These are phyloP conservation scores for Perodicticus potto DNA, from an alignment of 2,797 vertebrate genomes.

Conservation along the genomic window DNA sequence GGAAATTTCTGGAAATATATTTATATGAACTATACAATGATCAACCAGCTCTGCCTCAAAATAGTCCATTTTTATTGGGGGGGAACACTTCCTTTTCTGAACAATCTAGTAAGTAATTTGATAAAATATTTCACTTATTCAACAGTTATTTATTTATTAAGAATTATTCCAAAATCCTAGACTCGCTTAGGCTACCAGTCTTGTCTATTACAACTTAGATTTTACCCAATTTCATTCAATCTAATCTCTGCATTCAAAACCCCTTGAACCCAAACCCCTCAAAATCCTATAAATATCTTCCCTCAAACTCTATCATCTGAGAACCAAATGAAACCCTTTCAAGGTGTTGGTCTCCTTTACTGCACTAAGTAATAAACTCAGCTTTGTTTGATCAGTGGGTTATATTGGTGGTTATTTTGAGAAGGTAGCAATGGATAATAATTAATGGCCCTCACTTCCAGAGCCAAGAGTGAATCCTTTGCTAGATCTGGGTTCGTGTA, in stretches of 20 bases:
- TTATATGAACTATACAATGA: not conserved
- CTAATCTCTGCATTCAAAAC: slow-evolving; percentile 23
- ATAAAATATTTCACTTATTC: not conserved
- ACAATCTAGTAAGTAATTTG: not conserved
- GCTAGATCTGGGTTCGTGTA: not conserved
- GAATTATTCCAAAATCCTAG: not conserved
- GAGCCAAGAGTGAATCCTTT: not conserved
- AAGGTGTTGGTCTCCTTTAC: not conserved
- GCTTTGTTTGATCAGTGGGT: not conserved
- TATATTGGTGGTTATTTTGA: not conserved
- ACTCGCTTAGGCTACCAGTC: not conserved
- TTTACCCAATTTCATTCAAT: slow-evolving; percentile 18
- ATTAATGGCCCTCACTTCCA: not conserved
- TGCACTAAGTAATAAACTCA: not conserved
- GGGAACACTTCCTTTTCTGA: not conserved
- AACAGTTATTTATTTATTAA: not conserved
- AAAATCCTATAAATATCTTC: not conserved
- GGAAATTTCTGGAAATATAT: not conserved
- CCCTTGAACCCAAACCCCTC: not conserved
- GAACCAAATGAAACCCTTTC: not conserved
- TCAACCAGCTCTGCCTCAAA: not conserved
- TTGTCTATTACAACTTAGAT: not conserved
- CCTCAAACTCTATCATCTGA: not conserved
- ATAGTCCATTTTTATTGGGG: not conserved
- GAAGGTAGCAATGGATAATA: not conserved